Percentiles rank a stretch among this genome's conserved stretches.
These are phyloP conservation scores for Ashinkailepas kermadecensis DNA, from an alignment of 2,888 invertebrate species.

Conservation along the genomic window DNA sequence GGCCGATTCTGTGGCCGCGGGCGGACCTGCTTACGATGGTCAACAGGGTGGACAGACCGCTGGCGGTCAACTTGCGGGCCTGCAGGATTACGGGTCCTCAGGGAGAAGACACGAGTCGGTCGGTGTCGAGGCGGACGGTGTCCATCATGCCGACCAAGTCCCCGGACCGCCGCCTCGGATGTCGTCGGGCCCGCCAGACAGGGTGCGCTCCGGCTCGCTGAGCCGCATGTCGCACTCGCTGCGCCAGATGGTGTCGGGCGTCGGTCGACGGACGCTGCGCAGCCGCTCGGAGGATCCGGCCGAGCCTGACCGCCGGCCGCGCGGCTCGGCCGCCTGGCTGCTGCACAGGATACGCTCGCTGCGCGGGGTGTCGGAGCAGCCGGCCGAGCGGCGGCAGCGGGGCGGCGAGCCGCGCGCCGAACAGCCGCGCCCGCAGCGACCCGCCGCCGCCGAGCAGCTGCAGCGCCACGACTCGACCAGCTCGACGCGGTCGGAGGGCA, in stretches of 20 bases:
- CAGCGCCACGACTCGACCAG: neutral
- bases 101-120: neutral
- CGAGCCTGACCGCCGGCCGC: neutral
- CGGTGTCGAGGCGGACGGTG: neutral
- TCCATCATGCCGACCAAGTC: neutral
- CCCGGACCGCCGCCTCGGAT: neutral
- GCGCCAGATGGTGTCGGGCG: neutral
- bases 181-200: neutral
- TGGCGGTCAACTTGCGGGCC: neutral
- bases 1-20: neutral
- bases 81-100: neutral
- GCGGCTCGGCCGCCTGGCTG: conserved; percentile 5
- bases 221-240: conserved; percentile 10
- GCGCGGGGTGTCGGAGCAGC: conserved; percentile 7
- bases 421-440: neutral
- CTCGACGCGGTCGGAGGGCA: neutral
- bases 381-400: neutral
- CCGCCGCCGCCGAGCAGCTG: neutral
- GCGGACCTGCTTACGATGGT: neutral
- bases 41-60: neutral
- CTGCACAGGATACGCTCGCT: neutral
- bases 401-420: too few relatives aligned
- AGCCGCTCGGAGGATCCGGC: neutral
- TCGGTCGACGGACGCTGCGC: neutral
- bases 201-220: neutral